Conservation (phyloP, 2,888 invertebrate species). For the Chymomyza amoena region DNA sequence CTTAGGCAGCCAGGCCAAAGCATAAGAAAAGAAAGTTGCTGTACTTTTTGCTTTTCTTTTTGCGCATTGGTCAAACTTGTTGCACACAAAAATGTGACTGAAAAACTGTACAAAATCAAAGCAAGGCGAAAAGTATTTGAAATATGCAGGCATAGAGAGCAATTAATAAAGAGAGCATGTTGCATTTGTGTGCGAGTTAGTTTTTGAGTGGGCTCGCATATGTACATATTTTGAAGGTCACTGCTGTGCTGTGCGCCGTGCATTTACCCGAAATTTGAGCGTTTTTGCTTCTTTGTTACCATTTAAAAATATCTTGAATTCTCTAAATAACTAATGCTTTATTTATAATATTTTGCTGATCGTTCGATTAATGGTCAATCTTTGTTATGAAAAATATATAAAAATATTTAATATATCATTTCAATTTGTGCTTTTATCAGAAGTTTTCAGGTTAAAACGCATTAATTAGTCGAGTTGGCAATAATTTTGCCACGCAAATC, state of each 20-base stretch:
- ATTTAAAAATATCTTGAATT: neutral
- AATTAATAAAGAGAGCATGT: neutral
- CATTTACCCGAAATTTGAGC: slow-evolving; percentile 19
- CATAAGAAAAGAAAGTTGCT: slow-evolving; percentile 41
- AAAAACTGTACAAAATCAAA: slow-evolving; percentile 5
- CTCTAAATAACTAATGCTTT: neutral
- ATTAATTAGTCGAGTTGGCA: too few species aligned
- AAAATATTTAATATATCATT: too few species aligned
- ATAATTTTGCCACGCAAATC: too few species aligned
- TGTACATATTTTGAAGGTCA: slow-evolving; percentile 53
- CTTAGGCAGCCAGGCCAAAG: neutral
- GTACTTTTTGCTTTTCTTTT: slow-evolving; percentile 33
- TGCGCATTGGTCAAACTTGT: slow-evolving; percentile 53
- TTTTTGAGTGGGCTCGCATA: neutral
- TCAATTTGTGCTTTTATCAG: too few species aligned
- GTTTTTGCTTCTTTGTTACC: neutral
- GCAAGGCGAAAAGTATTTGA: neutral
- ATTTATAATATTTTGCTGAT: too few species aligned
- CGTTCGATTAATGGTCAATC: too few species aligned
- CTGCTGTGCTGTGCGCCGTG: slow-evolving; percentile 24
- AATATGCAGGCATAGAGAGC: neutral
- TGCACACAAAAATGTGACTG: slow-evolving; percentile 59
- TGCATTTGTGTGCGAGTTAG: too few species aligned
- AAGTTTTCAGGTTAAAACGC: too few species aligned
- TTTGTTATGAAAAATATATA: too few species aligned